A percentile compares a stretch with the other conserved stretches of the same genome.
These are phyloP conservation scores for Galeruca laticollis DNA, from an alignment of 2,888 invertebrate genomes.

Conservation along the genomic window DNA sequence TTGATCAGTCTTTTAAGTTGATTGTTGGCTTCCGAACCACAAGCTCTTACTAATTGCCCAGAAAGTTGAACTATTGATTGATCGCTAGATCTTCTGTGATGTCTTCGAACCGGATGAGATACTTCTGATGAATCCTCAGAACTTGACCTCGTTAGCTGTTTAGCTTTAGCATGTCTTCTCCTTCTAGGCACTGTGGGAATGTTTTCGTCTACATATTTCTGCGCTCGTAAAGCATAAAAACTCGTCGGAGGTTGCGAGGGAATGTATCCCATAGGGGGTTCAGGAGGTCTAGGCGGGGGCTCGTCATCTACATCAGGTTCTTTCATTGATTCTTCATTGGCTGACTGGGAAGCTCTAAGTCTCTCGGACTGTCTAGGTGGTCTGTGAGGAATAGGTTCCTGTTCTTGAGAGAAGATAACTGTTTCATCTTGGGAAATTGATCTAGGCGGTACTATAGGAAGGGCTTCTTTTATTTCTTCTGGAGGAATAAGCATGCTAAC, in stretches of 20 bases:
- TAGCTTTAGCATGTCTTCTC: constrained; percentile 66
- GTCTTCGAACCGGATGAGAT: constrained; percentile 40
- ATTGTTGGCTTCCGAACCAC: constrained; percentile 74
- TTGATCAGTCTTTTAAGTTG: constrained; percentile 78
- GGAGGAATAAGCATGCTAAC: background rate
- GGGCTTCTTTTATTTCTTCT: constrained; percentile 9
- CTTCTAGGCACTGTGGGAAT: constrained; percentile 66
- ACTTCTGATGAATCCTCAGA: constrained; percentile 55
- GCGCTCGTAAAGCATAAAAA: constrained; percentile 63
- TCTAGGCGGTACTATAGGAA: constrained; percentile 5
- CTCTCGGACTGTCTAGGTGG: constrained; percentile 60
- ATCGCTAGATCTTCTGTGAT: constrained; percentile 68
- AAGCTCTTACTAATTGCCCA: constrained; percentile 77
- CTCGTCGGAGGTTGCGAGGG: constrained; percentile 65
- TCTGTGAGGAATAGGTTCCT: constrained; percentile 66
- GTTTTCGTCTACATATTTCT: constrained; percentile 61
- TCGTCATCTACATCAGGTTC: constrained; percentile 60
- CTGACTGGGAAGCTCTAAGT: constrained; percentile 34
- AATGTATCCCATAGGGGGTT: constrained; percentile 61
- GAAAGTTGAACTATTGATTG: constrained; percentile 78
- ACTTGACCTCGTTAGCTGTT: constrained; percentile 55
- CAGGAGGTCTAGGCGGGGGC: constrained; percentile 63
- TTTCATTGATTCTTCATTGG: constrained; percentile 40
- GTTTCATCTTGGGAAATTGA: background rate
- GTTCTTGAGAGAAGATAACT: constrained; percentile 40